Evolutionary conservation across 2,797 vertebrate genomes (phyloP), one percentile per base, ranked within the genome.

Genomic region (Tinamus major): DNA sequence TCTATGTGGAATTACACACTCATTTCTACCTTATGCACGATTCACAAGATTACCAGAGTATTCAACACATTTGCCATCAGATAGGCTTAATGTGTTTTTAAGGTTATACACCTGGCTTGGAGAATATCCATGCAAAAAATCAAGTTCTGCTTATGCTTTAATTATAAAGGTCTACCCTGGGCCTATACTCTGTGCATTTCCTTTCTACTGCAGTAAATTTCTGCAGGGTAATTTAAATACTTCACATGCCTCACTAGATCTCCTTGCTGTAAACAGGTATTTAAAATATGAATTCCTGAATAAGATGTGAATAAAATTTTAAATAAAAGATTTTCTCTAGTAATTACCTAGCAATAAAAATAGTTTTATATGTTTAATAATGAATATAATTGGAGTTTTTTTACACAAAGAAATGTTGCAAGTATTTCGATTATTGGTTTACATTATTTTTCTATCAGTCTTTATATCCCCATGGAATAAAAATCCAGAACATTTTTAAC

Each of bases 401-500:
- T 93, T 87, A 89, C 70, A 71, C 87, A 75, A 55, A 81, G 85
- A 87, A 96, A 93, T 87, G 64, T 58, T 79, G 86, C 61, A 93
- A 94, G 76, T 96, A 93, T 96, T 97, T 92, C 77, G 93, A 93
- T 96, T 96, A 98, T 96, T 96, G 91, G 91, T 93, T 95, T 95
- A 92, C 71, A 80, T 97, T 97, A 94, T 97, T 97, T 95, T 97
- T 97, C 95, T 96, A 94, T 96, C 97, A 97, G 96, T 97, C 97
- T 98, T 96, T 91, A 49, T 95, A 96, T 91, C 96, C 96, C 94
- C 81, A 44, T 92, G 97, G 97, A 98, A 95, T 97, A 98, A 98
- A 98, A 97, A 96, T 98, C 93, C 95, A 96, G 97, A 98, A 98
- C 98, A 98, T 99, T 99, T 99, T 98, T 98, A 99, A 98, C 96